These are phyloP conservation scores for Cephalopterus ornatus DNA, from an alignment of 2,113 vertebrate species.

Conservation along the genomic window DNA sequence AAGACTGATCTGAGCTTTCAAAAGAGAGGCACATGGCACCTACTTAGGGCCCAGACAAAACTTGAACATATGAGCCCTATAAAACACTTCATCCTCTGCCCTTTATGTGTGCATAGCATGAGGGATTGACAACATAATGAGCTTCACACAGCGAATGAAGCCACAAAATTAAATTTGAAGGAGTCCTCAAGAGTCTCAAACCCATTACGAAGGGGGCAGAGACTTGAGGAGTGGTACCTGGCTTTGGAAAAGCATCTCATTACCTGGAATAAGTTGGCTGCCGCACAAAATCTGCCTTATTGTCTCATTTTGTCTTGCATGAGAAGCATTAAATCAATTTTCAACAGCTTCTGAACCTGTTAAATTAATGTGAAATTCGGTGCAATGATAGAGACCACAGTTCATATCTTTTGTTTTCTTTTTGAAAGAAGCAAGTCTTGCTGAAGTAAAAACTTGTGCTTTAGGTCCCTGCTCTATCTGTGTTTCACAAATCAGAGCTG, in stretches of 20 bases:
- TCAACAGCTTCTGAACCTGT: neutral
- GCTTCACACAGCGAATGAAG: neutral
- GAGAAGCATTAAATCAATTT: neutral
- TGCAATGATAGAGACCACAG: neutral
- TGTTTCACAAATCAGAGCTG: neutral
- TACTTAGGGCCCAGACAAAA: neutral
- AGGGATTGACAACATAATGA: neutral
- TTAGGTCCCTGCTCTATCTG: neutral
- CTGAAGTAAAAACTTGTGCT: neutral
- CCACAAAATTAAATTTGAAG: neutral
- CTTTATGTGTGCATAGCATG: rapidly evolving
- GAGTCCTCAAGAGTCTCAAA: neutral
- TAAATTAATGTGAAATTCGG: neutral
- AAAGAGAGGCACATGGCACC: neutral
- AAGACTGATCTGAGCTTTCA: neutral
- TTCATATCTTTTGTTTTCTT: neutral
- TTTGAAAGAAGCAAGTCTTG: rapidly evolving
- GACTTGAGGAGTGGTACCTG: neutral
- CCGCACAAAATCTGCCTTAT: neutral
- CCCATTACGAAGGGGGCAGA: neutral
- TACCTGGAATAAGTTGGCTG: neutral
- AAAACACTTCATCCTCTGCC: rapidly evolving
- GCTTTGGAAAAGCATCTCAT: neutral
- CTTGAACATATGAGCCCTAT: rapidly evolving
- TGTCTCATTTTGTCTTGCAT: neutral